phyloP scores from a whole-genome alignment of 2,113 vertebrate species.

The Clinocottus analis region DNA sequence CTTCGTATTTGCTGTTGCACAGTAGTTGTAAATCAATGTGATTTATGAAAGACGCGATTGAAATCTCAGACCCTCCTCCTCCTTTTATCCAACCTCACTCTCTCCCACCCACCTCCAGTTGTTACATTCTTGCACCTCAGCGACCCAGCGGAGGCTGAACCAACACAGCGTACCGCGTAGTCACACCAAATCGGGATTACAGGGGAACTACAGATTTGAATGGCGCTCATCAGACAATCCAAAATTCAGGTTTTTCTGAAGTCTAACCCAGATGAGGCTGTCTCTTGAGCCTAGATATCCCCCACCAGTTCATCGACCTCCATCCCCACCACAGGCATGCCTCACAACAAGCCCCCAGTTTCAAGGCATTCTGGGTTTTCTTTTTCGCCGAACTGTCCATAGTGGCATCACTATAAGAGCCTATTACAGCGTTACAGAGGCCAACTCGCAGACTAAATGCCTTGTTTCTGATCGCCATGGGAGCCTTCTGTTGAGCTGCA shows the following conservation, averaged over 20 bases:
- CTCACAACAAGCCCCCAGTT: conserved; percentile 34
- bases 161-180: neutral
- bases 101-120: neutral
- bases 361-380: conserved; percentile 56
- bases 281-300: conserved; percentile 1
- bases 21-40: neutral
- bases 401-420: conserved; percentile 71
- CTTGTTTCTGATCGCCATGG: conserved; percentile 70
- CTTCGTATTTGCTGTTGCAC: neutral
- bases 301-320: conserved; percentile 4
- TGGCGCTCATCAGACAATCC: neutral
- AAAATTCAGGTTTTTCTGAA: neutral
- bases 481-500: conserved; percentile 68
- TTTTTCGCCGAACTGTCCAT: conserved; percentile 39
- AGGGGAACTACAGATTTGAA: neutral
- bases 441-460: conserved; percentile 70
- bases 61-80: neutral
- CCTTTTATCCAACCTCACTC: neutral
- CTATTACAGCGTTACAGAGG: conserved; percentile 62
- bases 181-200: neutral
- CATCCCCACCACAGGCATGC: conserved; percentile 27
- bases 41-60: neutral
- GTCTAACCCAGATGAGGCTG: neutral
- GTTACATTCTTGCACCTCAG: neutral
- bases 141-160: neutral